These are phyloP conservation scores for Conus ventricosus DNA, from an alignment of 1,140 invertebrate species.

Conservation along the genomic window DNA sequence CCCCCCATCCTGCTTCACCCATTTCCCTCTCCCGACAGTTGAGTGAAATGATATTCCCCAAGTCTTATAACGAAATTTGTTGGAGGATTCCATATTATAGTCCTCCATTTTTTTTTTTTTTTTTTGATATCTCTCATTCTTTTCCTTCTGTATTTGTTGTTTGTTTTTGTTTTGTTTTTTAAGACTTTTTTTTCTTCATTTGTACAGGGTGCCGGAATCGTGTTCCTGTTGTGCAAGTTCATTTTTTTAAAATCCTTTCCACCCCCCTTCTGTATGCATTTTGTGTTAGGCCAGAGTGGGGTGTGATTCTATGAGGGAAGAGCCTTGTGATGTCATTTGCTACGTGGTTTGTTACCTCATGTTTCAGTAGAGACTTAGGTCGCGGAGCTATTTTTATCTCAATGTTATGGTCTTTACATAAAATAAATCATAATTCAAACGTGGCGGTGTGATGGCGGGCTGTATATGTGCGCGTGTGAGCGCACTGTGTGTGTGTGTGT, in stretches of 20 bases:
- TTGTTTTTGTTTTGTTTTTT: not conserved
- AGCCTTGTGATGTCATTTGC: slow-evolving; percentile 28
- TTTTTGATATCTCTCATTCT: not conserved
- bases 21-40: too few relatives aligned
- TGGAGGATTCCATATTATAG: too few relatives aligned
- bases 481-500: not conserved
- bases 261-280: not conserved
- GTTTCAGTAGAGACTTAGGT: slow-evolving; percentile 29
- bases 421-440: slow-evolving; percentile 26
- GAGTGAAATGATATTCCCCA: too few relatives aligned
- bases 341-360: not conserved
- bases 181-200: too few relatives aligned
- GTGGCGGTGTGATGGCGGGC: not conserved
- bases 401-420: slow-evolving; percentile 39
- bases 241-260: not conserved
- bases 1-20: not conserved
- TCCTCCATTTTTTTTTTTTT: not conserved
- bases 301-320: not conserved
- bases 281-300: not conserved
- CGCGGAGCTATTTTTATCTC: slow-evolving; percentile 39
- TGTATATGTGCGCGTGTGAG: not conserved
- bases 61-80: too few relatives aligned
- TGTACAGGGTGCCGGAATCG: too few relatives aligned
- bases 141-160: not conserved
- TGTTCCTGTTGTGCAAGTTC: too few relatives aligned